Evolutionary conservation across 2,888 invertebrate species (phyloP).

Genomic region (Ditylenchus weischeri): DNA sequence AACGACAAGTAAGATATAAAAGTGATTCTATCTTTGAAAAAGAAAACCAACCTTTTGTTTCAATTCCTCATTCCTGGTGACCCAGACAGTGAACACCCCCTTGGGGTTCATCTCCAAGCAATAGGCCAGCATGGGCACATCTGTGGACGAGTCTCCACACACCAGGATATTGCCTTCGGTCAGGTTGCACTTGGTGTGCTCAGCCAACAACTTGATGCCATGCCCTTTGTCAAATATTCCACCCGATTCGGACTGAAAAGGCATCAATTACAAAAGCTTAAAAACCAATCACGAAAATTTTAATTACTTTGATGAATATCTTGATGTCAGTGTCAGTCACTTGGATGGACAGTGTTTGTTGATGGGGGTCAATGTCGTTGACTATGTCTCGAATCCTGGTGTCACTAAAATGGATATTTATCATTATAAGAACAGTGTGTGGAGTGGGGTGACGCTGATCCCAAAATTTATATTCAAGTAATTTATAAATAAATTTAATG

Average conservation of each 20-base stretch:
- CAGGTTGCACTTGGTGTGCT: conserved; percentile 51
- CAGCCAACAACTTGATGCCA: conserved; percentile 51
- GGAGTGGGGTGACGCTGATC: too few relatives aligned
- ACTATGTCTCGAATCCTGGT: conserved; percentile 49
- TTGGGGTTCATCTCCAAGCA: conserved; percentile 48
- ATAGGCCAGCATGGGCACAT: conserved; percentile 56
- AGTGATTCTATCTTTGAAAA: not conserved
- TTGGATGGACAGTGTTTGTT: conserved; percentile 40
- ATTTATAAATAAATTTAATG: too few relatives aligned
- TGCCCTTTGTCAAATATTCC: conserved; percentile 57
- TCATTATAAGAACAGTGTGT: too few relatives aligned
- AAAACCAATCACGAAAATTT: not conserved
- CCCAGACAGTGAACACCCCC: conserved; percentile 57
- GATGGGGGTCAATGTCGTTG: conserved; percentile 46
- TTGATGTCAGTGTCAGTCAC: conserved; percentile 56
- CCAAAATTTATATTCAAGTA: too few relatives aligned
- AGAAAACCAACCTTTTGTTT: conserved; percentile 10
- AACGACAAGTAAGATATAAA: too few relatives aligned
- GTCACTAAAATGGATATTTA: conserved; percentile 26
- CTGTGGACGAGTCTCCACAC: conserved; percentile 57
- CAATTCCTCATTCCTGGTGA: conserved; percentile 44
- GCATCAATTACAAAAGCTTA: not conserved
- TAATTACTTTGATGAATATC: conserved; percentile 47
- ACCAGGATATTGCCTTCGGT: conserved; percentile 56
- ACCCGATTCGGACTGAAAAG: conserved; percentile 37